Conservation (phyloP, 2,797 vertebrate genomes). For the Limosa lapponica region DNA sequence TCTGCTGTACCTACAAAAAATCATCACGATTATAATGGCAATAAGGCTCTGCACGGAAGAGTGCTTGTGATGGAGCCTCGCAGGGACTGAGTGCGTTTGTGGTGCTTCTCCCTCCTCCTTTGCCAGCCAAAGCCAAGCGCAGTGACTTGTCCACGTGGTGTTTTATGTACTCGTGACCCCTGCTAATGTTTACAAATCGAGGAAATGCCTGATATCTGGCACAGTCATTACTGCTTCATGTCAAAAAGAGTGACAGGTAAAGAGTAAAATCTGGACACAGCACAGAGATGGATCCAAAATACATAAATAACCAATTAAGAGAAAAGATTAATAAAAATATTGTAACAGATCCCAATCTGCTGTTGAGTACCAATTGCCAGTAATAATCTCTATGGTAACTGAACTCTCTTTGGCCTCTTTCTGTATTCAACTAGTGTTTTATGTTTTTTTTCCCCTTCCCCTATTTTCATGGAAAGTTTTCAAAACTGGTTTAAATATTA, state of each 20-base stretch:
- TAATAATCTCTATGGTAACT: slow-evolving; percentile 75
- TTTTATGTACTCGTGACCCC: slow-evolving; percentile 33
- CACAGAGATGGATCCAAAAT: slow-evolving; percentile 49
- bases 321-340: slow-evolving; percentile 72
- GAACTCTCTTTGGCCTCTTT: slow-evolving; percentile 72
- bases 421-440: slow-evolving; percentile 71
- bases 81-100: neutral
- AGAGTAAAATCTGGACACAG: slow-evolving; percentile 75
- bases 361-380: slow-evolving; percentile 60
- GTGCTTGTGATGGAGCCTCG: neutral
- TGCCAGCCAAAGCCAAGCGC: neutral
- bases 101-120: neutral
- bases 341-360: slow-evolving; percentile 67
- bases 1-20: neutral
- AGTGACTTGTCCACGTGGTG: neutral
- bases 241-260: slow-evolving; percentile 86
- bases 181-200: slow-evolving; percentile 71
- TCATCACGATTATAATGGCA: neutral
- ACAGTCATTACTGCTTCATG: slow-evolving; percentile 76
- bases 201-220: slow-evolving; percentile 79
- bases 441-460: neutral
- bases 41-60: neutral
- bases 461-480: slow-evolving; percentile 76
- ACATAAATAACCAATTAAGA: slow-evolving; percentile 61
- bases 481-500: slow-evolving; percentile 81